These are phyloP conservation scores for Hirudinaria manillensis DNA, from an alignment of 2,888 invertebrate genomes.

Conservation along the genomic window DNA sequence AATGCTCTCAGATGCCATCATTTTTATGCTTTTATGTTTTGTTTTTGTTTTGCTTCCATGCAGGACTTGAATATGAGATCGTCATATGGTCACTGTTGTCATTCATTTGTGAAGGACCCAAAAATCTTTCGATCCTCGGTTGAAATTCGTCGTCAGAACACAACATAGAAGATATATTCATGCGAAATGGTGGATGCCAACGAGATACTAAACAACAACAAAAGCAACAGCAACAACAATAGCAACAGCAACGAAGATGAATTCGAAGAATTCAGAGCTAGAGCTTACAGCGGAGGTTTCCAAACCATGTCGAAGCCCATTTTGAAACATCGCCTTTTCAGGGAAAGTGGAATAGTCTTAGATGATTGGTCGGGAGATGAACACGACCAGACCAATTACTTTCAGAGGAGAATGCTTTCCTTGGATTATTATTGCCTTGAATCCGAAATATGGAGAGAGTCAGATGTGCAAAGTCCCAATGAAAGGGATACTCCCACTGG, in stretches of 20 bases:
- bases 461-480: not conserved
- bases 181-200: too few species aligned
- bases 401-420: too few species aligned
- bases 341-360: not conserved
- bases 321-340: not conserved
- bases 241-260: slow-evolving; percentile 23
- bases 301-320: not conserved
- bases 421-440: not conserved
- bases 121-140: too few species aligned
- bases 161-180: too few species aligned
- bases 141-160: too few species aligned
- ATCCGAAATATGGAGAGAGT: not conserved
- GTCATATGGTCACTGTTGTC: too few species aligned
- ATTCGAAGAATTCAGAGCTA: slow-evolving; percentile 32
- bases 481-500: not conserved
- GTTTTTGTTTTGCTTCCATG: too few species aligned
- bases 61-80: too few species aligned
- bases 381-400: not conserved
- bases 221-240: not conserved
- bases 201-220: too few species aligned
- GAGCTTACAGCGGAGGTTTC: slow-evolving; percentile 33
- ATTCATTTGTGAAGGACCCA: too few species aligned
- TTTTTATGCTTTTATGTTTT: too few species aligned
- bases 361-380: slow-evolving; percentile 11
- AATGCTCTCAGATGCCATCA: too few species aligned